Evolutionary conservation across 2,888 invertebrate species (phyloP), one percentile per base, ranked within the genome.

Genomic region (Zaprionus obscuricornis): DNA sequence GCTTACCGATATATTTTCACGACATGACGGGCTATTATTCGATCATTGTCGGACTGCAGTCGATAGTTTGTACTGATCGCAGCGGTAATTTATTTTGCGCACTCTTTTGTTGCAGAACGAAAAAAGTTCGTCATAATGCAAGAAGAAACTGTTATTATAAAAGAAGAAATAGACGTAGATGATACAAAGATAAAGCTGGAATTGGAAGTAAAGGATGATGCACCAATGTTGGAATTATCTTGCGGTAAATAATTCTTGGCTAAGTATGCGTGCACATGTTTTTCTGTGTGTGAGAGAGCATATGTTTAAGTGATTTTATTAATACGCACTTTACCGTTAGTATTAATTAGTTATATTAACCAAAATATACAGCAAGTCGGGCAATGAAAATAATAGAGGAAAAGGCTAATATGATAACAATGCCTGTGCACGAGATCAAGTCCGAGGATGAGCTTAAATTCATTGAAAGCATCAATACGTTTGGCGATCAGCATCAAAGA

Each of bases 251-350:
- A 56, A 16, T n/a, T n/a, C n/a, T n/a, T n/a, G 4, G 22, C 26
- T 26, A 10, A 18, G 39, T 39, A 18, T 14, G 34, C 14, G 26
- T 24, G 8, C n/a, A 29, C 17, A 11, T 17, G 8, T 43, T 27
- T 45, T 5, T 17, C n/a, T 11, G 17, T 7, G 29, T 45, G 2
- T 42, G 22, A 22, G 7, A 10, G 7, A 46, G 10, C 20, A 14
- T 13, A 13, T 24, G 34, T 26, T 17, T 37, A 42, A 63, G 72
- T 50, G 56, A 62, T 42, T 37, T 34, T 43, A 42, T 43, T 57
- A 65, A 57, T 69, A 74, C 81, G 71, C 81, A 81, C 57, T 73
- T 43, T 78, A 79, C 78, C 82, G 85, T 79, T 81, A 84, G 56
- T 42, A 56, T 39, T 52, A 3, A 27, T 49, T 24, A 20, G 5